These are phyloP conservation scores for Thysanoteuthis rhombus DNA, from an alignment of 2,888 invertebrate species.

Conservation along the genomic window DNA sequence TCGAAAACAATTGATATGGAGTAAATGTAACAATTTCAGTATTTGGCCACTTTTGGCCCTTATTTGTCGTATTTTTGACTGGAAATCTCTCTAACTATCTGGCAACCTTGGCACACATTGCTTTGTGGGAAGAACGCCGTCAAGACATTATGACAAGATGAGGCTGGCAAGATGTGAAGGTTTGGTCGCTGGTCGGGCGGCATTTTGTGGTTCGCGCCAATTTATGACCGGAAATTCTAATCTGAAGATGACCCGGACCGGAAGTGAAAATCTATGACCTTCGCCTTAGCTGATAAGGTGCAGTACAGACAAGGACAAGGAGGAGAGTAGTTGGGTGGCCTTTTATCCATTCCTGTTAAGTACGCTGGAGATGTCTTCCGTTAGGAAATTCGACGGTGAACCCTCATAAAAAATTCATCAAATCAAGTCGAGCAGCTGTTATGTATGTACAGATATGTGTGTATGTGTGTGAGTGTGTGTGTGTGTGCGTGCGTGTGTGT, in stretches of 20 bases:
- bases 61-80: no score
- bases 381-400: neutral
- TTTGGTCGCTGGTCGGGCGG: neutral
- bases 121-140: neutral
- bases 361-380: neutral
- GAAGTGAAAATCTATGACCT: constrained; percentile 12
- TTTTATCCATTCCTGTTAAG: neutral
- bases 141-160: no score
- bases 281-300: neutral
- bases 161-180: neutral
- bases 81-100: no score
- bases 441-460: no score
- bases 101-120: no score
- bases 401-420: neutral
- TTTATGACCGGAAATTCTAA: neutral
- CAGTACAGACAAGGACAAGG: no score
- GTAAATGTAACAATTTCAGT: no score
- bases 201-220: neutral
- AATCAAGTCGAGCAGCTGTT: neutral
- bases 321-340: no score
- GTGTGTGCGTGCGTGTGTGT: no score
- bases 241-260: neutral
- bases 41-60: no score
- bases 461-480: no score
- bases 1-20: no score